These are phyloP conservation scores for Thalpophila matura DNA, from an alignment of 2,888 invertebrate genomes.

Conservation along the genomic window DNA sequence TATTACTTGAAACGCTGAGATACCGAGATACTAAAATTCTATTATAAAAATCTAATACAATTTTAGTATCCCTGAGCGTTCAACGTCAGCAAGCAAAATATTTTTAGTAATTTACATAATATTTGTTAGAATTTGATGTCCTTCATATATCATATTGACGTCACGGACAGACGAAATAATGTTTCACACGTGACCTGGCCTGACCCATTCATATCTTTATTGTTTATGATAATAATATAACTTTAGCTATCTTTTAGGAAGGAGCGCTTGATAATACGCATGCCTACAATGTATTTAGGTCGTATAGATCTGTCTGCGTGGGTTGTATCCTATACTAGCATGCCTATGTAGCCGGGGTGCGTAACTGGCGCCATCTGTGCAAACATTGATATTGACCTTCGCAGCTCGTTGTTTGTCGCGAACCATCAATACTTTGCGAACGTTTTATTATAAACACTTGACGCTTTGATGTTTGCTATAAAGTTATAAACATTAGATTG, in stretches of 20 bases:
- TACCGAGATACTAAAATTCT: not conserved
- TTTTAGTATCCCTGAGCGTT: too few relatives aligned
- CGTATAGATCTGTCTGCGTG: constrained; percentile 14
- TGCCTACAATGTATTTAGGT: constrained; percentile 15
- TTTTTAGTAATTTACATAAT: constrained; percentile 9
- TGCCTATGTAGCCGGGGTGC: constrained; percentile 46
- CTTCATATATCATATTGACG: constrained; percentile 30
- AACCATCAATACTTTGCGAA: constrained; percentile 45
- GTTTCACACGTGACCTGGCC: constrained; percentile 33
- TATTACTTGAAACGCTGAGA: not conserved
- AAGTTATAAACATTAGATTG: constrained; percentile 34
- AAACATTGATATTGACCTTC: constrained; percentile 76
- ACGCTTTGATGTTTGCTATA: constrained; percentile 50
- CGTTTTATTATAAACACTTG: constrained; percentile 58
- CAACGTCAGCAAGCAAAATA: not conserved
- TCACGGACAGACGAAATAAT: constrained; percentile 26
- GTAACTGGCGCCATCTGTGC: constrained; percentile 68
- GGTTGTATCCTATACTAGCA: constrained; percentile 33
- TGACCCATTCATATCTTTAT: constrained; percentile 29
- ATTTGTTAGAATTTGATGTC: constrained; percentile 19
- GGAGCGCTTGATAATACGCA: constrained; percentile 1
- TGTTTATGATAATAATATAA: constrained; percentile 8
- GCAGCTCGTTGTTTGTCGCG: constrained; percentile 55
- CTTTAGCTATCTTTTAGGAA: constrained; percentile 12
- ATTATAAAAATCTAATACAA: too few relatives aligned